Conservation (phyloP, 1,140 invertebrate genomes). For the Plectus sambesii region DNA sequence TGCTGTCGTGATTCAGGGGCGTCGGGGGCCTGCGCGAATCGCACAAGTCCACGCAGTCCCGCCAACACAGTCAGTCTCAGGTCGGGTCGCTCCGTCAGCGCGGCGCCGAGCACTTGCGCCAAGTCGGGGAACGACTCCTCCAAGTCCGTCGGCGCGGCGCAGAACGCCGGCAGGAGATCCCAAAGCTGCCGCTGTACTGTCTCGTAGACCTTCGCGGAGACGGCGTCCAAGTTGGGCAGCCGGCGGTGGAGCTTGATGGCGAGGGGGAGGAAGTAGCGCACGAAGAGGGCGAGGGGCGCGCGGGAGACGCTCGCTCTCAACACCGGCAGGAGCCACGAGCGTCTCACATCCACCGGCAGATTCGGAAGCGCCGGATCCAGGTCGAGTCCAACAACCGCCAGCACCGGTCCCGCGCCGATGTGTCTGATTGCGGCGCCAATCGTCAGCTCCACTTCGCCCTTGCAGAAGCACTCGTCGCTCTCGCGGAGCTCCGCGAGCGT, state of each 20-base stretch:
- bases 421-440: slow-evolving; percentile 30
- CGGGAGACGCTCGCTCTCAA: slow-evolving; percentile 66
- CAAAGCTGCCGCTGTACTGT: slow-evolving; percentile 61
- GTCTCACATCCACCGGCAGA: slow-evolving; percentile 56
- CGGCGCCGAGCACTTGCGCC: slow-evolving; percentile 67
- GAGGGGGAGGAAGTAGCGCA: slow-evolving; percentile 64
- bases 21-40: slow-evolving; percentile 42
- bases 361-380: slow-evolving; percentile 36
- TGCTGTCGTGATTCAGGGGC: too few relatives aligned
- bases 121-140: slow-evolving; percentile 55
- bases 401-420: slow-evolving; percentile 23
- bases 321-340: slow-evolving; percentile 78
- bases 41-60: slow-evolving; percentile 47
- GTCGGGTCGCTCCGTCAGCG: slow-evolving; percentile 49
- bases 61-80: slow-evolving; percentile 48
- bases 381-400: slow-evolving; percentile 24
- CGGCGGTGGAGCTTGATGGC: slow-evolving; percentile 47
- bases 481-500: slow-evolving; percentile 32
- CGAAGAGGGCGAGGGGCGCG: slow-evolving; percentile 69
- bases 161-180: slow-evolving; percentile 78
- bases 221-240: slow-evolving; percentile 18
- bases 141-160: slow-evolving; percentile 67
- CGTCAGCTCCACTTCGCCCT: slow-evolving; percentile 27
- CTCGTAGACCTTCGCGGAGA: slow-evolving; percentile 21
- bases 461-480: slow-evolving; percentile 31